Conservation (phyloP, 2,888 invertebrate species). For the Drosophila kuntzei region DNA sequence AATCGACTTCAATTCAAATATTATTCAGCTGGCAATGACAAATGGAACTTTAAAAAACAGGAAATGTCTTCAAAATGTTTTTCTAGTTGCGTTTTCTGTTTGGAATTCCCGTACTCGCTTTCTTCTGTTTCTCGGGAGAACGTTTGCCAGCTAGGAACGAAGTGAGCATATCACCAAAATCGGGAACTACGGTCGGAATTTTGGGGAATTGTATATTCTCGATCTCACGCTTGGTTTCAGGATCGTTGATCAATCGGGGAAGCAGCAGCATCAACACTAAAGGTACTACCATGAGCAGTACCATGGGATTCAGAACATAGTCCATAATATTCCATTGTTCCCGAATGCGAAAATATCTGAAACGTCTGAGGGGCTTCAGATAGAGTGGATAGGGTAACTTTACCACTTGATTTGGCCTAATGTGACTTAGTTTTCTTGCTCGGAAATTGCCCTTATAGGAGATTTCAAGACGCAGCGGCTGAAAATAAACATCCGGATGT, state of each 20-base stretch:
- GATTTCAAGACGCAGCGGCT: constrained; percentile 96
- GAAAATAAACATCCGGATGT: constrained; percentile 95
- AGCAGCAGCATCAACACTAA: constrained; percentile 94
- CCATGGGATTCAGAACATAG: constrained; percentile 98
- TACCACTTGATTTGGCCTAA: constrained; percentile 92
- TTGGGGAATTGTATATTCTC: constrained; percentile 90
- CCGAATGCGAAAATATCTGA: constrained; percentile 94
- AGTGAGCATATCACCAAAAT: constrained; percentile 97
- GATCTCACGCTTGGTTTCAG: constrained; percentile 97
- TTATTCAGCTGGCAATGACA: neutral
- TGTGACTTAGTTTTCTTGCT: constrained; percentile 95
- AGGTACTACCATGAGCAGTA: constrained; percentile 98
- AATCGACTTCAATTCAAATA: neutral
- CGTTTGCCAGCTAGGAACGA: constrained; percentile 91
- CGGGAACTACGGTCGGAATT: constrained; percentile 94
- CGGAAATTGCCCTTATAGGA: constrained; percentile 97
- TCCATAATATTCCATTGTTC: constrained; percentile 98
- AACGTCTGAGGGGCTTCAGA: constrained; percentile 92
- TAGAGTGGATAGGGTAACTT: constrained; percentile 96
- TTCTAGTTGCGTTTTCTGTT: constrained; percentile 79
- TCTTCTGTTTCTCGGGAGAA: constrained; percentile 67
- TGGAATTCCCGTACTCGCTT: constrained; percentile 60
- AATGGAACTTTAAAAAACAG: neutral
- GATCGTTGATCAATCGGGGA: constrained; percentile 98
- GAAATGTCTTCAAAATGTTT: neutral